Base-by-base conservation (phyloP, 2,797 vertebrate species). In the Paedocypris micromegethes region DNA sequence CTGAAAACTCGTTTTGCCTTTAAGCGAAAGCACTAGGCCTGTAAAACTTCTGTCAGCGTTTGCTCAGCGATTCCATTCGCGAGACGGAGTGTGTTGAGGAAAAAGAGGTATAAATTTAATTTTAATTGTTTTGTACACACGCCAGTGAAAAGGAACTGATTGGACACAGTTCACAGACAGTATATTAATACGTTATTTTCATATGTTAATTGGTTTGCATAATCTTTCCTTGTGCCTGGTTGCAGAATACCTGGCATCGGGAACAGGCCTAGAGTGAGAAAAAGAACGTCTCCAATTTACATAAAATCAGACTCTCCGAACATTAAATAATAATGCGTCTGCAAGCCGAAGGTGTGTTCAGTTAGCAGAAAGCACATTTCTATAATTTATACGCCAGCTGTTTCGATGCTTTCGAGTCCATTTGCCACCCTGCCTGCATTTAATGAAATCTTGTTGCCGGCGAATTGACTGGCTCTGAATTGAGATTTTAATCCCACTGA, bases 51-150 rank as follows among this genome's bases (percentile, higher is more conserved):
- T 88, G 86, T 93, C 89, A 92, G 91, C 88, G 86, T 90, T 94
- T 92, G 91, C 91, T 92, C 83, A 82, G 89, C 91, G 93, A 94
- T 93, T 96, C 92, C 92, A 94, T 96, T 96, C 92, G 92, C 91
- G 83, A 64, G 66, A 89, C 91, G 86, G 93, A 93, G 94, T 95
- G 92, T 91, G 94, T 95, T 96, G 93, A 93, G 93, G 92, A 91
- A 93, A 90, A 72, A 91, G 90, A 91, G 88, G 93, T 95, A 94
- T 96, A 94, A 97, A 96, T 97, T 93, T 93, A 93, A 95, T 96
- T 97, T 95, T 98, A 97, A 98, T 98, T 98, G 96, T 98, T 98
- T 97, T 92, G 86, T 97, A 94, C 93, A 96, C 94, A 97, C 92
- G 75, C 94, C 95, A 97, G 93, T 98, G 96, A 93, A 94, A 98